Base-by-base conservation (phyloP, 92 coral and sea anemone genomes). In the Palythoa heliodiscus region DNA sequence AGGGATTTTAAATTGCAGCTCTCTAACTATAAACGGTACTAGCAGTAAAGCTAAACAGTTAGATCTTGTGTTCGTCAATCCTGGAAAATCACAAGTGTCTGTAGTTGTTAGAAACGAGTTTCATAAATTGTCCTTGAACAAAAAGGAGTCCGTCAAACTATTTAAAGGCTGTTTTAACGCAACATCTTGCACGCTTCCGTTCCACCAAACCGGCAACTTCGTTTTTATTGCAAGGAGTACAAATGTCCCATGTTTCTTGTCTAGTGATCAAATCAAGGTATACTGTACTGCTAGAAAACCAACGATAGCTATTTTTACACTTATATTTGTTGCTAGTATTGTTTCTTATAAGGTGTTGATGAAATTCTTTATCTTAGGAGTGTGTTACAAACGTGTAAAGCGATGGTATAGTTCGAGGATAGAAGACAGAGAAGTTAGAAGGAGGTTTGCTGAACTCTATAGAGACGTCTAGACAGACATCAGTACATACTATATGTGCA, bases 41-140 rank as follows among this genome's bases (percentile, higher is more conserved):
- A 52, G 54, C 13, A 15, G 8, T 40, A 11, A 47, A 20, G 22
- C 24, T 2, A 37, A 47, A 10, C 23, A 17, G 12, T 7, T 73
- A 73, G 13, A 73, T 43, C 77, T 73, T 43, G 54, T 73, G 29
- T 73, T 73, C 16, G 77, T 58, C 24, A 73, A 73, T 5, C 29
- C 52, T n/a, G 77, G 77, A 47, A 43, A n/a, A 47, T 39, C 77
- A 39, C 25, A n/a, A 43, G 54, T 73, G n/a, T 52, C 52, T 39
- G 58, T 25, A 43, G 38, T 39, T 73, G 77, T 73, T 20, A 73
- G 11, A 47, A 73, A 16, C 22, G 4, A 17, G 77, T 19, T 73
- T 19, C 55, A 73, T 43, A 73, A 47, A 73, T n/a, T 54, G 3
- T 47, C 24, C 24, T 64, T 64, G 70, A 64, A 64, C 70, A 64